Evolutionary conservation across 2,888 invertebrate genomes (phyloP), one percentile per base, ranked within the genome.

Genomic region (Drosophila eohydei): DNA sequence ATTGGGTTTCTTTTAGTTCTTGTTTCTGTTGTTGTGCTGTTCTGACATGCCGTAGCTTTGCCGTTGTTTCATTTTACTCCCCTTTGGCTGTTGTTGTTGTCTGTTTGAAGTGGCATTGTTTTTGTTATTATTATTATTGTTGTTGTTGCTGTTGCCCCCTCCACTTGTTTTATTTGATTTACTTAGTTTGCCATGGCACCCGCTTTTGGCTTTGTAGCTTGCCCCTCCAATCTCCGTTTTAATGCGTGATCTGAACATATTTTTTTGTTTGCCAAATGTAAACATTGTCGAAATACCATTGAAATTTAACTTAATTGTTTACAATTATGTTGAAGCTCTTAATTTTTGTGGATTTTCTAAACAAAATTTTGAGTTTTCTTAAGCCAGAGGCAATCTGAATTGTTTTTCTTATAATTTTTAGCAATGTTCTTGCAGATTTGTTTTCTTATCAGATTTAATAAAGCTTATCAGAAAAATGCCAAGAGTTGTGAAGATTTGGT

Each of bases 1-100:
- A 89, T 85, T 89, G 88, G 86, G 81, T 86, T 86, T 88, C 84
- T 83, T 76, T 61, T 48, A 40, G 43, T 62, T 68, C 57, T 68
- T 58, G 68, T 55, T 63, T 8, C 36, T 14, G 36, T 26, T 34
- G 36, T 54, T 54, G 54, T 30, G n/a, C 14, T 54, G 28, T 46
- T 60, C 46, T 61, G 41, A 44, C 52, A 43, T 61, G 36, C 32
- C 50, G 46, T 62, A 51, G 52, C 56, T 62, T 60, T 28, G 70
- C 57, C 54, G 52, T 71, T 69, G 61, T 48, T 74, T 59, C 71
- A 52, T 44, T 40, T 65, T 43, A 57, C 50, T 55, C 72, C 50
- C 55, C 60, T 52, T 60, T 34, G 57, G 52, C 36, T 60, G 46
- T 43, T 43, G 48, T 43, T 63, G 72, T 75, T 56, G 73, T 62